These are phyloP conservation scores for Perccottus glenii DNA, from an alignment of 2,113 vertebrate genomes.

Conservation along the genomic window DNA sequence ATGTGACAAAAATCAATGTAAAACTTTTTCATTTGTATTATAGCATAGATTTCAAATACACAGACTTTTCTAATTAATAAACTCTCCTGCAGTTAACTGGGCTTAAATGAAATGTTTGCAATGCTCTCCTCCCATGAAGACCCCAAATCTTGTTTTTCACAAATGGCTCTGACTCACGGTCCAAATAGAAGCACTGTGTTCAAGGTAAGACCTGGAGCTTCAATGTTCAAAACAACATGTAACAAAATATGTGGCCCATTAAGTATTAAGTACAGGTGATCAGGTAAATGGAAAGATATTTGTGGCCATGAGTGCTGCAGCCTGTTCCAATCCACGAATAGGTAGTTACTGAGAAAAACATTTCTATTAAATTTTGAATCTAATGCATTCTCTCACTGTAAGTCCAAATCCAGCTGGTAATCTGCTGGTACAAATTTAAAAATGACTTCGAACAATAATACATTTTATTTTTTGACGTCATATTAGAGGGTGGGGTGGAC, in stretches of 20 bases:
- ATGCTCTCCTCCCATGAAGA: conserved; percentile 1
- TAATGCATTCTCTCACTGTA: not conserved
- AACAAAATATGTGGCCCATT: conserved; percentile 2
- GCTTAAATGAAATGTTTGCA: no score
- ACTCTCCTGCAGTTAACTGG: no score
- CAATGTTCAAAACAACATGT: conserved; percentile 24
- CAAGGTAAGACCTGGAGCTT: not conserved
- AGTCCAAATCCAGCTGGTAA: conserved; percentile 21
- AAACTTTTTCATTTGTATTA: no score
- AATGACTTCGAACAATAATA: not conserved
- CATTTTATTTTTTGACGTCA: no score
- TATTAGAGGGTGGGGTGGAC: no score
- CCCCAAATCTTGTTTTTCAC: not conserved
- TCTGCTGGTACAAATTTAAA: not conserved
- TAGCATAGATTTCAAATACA: no score
- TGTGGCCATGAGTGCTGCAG: conserved; percentile 11
- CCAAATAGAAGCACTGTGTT: not conserved
- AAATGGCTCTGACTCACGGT: conserved; percentile 1
- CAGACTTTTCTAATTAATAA: no score
- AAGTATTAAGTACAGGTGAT: conserved; percentile 1
- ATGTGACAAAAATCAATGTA: no score
- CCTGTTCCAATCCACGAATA: conserved; percentile 23
- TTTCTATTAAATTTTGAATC: conserved; percentile 23
- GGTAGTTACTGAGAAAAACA: conserved; percentile 23
- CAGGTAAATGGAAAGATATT: conserved; percentile 20